Evolutionary conservation across 2,888 invertebrate species (phyloP).

Genomic region (Ypsolopha sequella): DNA sequence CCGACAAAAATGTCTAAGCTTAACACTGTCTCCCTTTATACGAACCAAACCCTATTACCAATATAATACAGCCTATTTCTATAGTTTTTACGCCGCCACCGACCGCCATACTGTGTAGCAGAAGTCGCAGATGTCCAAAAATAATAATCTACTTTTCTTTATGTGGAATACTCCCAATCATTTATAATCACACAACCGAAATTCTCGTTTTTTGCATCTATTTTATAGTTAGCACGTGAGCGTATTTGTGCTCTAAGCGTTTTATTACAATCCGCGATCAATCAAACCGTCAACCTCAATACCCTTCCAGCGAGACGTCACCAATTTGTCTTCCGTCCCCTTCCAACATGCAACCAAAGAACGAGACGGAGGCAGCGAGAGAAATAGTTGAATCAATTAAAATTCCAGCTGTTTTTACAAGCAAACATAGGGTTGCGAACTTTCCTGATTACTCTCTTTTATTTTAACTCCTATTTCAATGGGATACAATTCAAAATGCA

Average conservation of each 20-base stretch:
- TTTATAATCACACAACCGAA: no score
- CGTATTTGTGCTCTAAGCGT: conserved; percentile 26
- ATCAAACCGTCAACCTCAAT: conserved; percentile 32
- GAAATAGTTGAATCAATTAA: not conserved
- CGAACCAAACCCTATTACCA: no score
- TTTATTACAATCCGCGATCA: conserved; percentile 36
- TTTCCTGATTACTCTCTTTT: not conserved
- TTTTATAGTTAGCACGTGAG: no score
- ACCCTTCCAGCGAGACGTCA: conserved; percentile 28
- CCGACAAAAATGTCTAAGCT: no score
- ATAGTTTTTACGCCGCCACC: no score
- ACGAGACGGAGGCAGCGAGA: not conserved
- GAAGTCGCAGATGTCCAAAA: no score
- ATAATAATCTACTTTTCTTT: no score
- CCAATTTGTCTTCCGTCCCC: conserved; percentile 14
- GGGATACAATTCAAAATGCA: not conserved
- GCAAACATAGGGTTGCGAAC: not conserved
- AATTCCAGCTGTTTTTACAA: conserved; percentile 2
- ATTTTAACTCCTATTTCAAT: not conserved
- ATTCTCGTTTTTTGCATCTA: no score
- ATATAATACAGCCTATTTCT: no score
- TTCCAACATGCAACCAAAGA: conserved; percentile 1
- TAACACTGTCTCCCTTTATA: no score
- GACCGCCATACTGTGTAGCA: no score
- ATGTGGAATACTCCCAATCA: no score